Percentiles rank a stretch among this genome's conserved stretches.
These are phyloP conservation scores for Conistra vaccinii DNA, from an alignment of 2,888 invertebrate species.

Conservation along the genomic window DNA sequence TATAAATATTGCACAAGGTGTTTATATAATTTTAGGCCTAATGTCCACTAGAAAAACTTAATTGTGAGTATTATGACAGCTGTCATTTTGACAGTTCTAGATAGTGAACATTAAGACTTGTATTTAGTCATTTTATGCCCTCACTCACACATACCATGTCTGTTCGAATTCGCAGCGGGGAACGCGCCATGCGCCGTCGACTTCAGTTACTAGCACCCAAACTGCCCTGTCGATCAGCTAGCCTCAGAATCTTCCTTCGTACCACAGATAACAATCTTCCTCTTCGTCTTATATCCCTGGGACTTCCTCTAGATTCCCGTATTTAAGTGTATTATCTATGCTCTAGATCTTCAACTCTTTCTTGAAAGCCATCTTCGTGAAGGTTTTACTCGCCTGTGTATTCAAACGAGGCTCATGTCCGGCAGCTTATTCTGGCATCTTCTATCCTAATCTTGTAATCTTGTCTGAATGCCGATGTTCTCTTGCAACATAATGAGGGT, in stretches of 20 bases:
- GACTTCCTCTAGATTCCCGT: neutral
- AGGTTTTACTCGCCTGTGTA: no score
- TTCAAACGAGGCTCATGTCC: neutral
- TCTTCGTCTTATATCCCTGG: no score
- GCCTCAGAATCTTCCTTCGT: neutral
- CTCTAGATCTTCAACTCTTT: neutral
- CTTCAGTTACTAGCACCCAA: no score
- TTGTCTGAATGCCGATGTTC: neutral
- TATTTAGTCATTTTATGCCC: neutral
- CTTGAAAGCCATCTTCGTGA: neutral
- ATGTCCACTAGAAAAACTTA: neutral
- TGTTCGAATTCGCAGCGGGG: neutral
- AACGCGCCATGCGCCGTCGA: no score
- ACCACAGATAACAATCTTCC: neutral
- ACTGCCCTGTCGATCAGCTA: neutral
- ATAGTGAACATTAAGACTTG: neutral
- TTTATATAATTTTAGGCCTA: neutral
- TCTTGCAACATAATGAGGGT: neutral
- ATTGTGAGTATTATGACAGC: neutral
- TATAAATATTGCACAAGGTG: neutral
- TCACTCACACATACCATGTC: neutral
- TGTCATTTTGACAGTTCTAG: slow-evolving; percentile 12
- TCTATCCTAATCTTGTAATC: neutral
- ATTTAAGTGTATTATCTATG: no score
- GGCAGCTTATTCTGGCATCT: neutral